Percentiles rank a stretch among this genome's conserved stretches.
These are phyloP conservation scores for Vanessa atalanta DNA, from an alignment of 1,140 invertebrate genomes.

Conservation along the genomic window DNA sequence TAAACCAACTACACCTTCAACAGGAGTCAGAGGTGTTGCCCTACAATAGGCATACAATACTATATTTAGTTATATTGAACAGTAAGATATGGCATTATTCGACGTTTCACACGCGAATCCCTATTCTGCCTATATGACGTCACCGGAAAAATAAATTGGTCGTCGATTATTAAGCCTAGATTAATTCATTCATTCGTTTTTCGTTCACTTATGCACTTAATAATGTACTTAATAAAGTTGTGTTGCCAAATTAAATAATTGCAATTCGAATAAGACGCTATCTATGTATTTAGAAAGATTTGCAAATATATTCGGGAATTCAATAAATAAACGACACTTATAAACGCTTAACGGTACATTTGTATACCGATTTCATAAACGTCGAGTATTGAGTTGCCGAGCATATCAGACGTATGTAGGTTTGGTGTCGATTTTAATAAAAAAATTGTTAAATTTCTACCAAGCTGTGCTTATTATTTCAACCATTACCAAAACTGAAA, in stretches of 20 bases:
- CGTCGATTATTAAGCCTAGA: no score
- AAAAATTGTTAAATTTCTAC: slow-evolving; percentile 75
- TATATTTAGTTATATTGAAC: no score
- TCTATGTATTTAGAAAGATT: background rate
- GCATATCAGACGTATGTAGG: slow-evolving; percentile 72
- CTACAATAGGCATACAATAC: no score
- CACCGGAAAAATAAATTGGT: no score
- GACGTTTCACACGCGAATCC: no score
- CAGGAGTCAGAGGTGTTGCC: no score
- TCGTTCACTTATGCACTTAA: no score
- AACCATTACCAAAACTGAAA: background rate
- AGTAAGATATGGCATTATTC: no score
- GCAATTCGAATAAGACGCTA: background rate
- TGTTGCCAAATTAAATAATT: background rate
- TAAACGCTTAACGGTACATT: background rate
- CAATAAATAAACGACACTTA: slow-evolving; percentile 7
- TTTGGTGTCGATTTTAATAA: slow-evolving; percentile 63
- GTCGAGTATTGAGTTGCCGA: slow-evolving; percentile 48
- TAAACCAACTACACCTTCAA: no score
- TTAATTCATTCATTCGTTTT: no score
- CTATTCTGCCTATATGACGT: no score
- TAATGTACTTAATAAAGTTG: no score
- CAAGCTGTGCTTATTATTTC: slow-evolving; percentile 49
- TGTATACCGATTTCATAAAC: background rate
- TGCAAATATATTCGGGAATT: slow-evolving; percentile 18